These are phyloP conservation scores for Drosophila simulans DNA, from an alignment of 1,140 invertebrate species.

Conservation along the genomic window DNA sequence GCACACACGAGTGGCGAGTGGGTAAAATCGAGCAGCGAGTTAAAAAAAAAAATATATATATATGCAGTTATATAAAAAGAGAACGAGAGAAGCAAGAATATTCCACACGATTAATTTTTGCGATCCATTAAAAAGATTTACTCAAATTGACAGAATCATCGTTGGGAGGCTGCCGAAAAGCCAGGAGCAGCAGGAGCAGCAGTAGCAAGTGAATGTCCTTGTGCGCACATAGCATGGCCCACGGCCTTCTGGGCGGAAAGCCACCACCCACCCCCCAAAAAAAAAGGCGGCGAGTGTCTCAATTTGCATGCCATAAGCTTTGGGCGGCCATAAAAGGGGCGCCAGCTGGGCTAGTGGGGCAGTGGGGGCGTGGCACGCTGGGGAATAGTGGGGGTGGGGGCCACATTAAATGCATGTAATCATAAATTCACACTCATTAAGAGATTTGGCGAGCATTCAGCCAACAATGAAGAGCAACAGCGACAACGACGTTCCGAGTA, in stretches of 20 bases:
- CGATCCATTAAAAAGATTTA: slow-evolving; percentile 80
- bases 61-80: background rate
- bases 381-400: background rate
- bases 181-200: slow-evolving; percentile 3
- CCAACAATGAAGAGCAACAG: slow-evolving; percentile 20
- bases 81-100: slow-evolving; percentile 32
- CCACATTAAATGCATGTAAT: slow-evolving; percentile 79
- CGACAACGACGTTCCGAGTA: slow-evolving; percentile 13
- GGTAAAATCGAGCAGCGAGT: slow-evolving; percentile 3
- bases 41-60: slow-evolving; percentile 43
- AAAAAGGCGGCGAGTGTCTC: slow-evolving; percentile 52
- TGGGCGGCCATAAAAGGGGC: background rate
- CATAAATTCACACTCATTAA: slow-evolving; percentile 82
- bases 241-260: slow-evolving; percentile 44
- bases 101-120: slow-evolving; percentile 81
- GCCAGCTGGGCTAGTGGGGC: background rate
- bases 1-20: slow-evolving; percentile 21
- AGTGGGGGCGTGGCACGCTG: background rate
- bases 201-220: slow-evolving; percentile 37
- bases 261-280: slow-evolving; percentile 8
- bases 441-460: slow-evolving; percentile 68
- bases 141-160: slow-evolving; percentile 80
- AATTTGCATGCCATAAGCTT: slow-evolving; percentile 74
- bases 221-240: slow-evolving; percentile 7
- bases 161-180: slow-evolving; percentile 30